Conservation (phyloP, 2,797 vertebrate genomes). For the Thunnus albacares region DNA sequence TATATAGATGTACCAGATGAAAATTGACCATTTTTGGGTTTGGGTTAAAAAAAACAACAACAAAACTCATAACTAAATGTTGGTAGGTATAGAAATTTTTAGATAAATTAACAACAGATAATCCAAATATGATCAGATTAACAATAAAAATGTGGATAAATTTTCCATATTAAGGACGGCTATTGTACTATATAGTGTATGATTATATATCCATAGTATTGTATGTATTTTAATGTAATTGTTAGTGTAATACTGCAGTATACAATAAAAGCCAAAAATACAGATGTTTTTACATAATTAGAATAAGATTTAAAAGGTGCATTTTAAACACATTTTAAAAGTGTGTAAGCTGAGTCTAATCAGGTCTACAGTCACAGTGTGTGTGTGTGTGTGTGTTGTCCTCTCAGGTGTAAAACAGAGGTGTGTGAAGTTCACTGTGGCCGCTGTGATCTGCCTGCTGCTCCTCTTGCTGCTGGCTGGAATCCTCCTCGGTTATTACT, state of each 20-base stretch:
- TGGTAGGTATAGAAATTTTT: background rate
- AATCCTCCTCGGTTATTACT: conserved; percentile 87
- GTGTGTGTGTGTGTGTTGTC: conserved; percentile 48
- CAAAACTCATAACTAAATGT: background rate
- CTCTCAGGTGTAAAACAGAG: conserved; percentile 65
- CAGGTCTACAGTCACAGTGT: conserved; percentile 25
- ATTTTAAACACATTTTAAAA: background rate
- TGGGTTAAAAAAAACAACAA: background rate
- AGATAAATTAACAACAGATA: background rate
- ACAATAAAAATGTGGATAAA: background rate
- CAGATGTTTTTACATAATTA: background rate
- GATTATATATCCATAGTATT: too few species aligned
- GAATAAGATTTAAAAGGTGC: background rate
- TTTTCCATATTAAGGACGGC: background rate
- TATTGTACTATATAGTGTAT: background rate
- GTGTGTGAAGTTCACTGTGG: conserved; percentile 65
- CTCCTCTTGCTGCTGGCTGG: conserved; percentile 75
- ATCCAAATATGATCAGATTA: too few species aligned
- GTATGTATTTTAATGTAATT: background rate
- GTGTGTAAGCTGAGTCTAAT: background rate
- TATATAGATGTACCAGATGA: background rate
- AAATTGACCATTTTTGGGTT: background rate
- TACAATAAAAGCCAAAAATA: too few species aligned
- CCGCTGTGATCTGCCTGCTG: conserved; percentile 72
- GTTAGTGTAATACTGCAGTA: background rate